phyloP scores from a whole-genome alignment of 2,797 vertebrate species.

The Leptodon cayanensis region DNA sequence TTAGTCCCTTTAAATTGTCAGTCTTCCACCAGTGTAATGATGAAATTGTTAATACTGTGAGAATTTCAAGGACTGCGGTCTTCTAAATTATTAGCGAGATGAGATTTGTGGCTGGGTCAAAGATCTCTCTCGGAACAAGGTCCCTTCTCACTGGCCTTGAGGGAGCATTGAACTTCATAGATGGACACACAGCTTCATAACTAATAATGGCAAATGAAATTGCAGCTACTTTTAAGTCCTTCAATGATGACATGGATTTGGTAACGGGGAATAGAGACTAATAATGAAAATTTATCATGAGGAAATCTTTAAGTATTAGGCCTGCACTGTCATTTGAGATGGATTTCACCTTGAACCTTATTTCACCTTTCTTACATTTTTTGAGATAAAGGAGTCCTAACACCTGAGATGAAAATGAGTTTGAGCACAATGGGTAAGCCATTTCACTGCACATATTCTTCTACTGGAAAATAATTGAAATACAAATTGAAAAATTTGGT shows the following conservation, averaged over 20 bases:
- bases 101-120: background rate
- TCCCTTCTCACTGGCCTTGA: background rate
- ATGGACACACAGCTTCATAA: background rate
- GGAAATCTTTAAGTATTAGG: conserved; percentile 15
- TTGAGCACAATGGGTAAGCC: background rate
- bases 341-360: conserved; percentile 21
- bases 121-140: background rate
- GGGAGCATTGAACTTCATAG: background rate
- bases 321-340: background rate
- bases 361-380: background rate
- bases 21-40: background rate
- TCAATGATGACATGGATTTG: background rate
- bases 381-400: background rate
- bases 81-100: background rate
- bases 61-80: background rate
- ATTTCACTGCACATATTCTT: conserved; percentile 45
- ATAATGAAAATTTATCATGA: conserved; percentile 3
- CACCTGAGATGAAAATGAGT: conserved; percentile 9
- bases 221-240: background rate
- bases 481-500: background rate
- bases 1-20: background rate
- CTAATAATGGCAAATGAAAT: background rate
- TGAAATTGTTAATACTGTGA: background rate
- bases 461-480: conserved; percentile 18
- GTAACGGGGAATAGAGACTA: background rate